Evolutionary conservation across 2,113 vertebrate genomes (phyloP), one percentile per base, ranked within the genome.

Genomic region (Pseudolaguvia tuberculata): DNA sequence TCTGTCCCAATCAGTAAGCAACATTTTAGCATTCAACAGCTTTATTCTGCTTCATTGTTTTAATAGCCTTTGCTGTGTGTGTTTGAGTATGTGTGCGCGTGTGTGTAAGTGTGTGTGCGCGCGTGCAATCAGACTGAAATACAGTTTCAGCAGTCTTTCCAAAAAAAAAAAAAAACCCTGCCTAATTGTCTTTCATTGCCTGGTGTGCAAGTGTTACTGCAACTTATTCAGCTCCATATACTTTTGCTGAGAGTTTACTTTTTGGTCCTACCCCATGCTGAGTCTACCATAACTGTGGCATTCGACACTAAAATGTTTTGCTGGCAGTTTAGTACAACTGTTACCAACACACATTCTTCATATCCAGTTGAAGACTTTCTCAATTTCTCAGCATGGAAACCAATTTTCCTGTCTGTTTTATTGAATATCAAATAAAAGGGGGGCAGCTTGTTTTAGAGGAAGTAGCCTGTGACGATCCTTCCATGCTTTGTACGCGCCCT

Each of bases 1-100:
- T 55, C 67, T 47, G 57, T 62, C 48, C 35, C 55, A 23, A 77
- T 70, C 48, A 55, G 57, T 65, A 57, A 14, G 57, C 45, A 29
- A 17, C 48, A 53, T 70, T 52, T 42, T 47, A 29, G n/a, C 15
- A 48, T 39, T 51, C 65, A 69, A 55, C 65, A 69, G 35, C 73
- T 75, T 25, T 45, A 20, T 63, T 57, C 48, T 63, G 35, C 70
- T 59, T 31, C 29, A 52, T 14, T 23, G 11, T 73, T 17, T n/a
- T 1, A 0, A 18, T 50, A 56, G 59, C 59, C 12, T 20, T 10
- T 62, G 47, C 2, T 61, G 0, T 39, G n/a, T 47, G n/a, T 25
- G 39, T 65, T n/a, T n/a, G n/a, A n/a, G n/a, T n/a, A 35, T 45
- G 35, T 23, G 31, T 23, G 39, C 42, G 20, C 45, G 39, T 65